Evolutionary conservation across 2,797 vertebrate species (phyloP).

Genomic region (Chaenodraco wilsoni): DNA sequence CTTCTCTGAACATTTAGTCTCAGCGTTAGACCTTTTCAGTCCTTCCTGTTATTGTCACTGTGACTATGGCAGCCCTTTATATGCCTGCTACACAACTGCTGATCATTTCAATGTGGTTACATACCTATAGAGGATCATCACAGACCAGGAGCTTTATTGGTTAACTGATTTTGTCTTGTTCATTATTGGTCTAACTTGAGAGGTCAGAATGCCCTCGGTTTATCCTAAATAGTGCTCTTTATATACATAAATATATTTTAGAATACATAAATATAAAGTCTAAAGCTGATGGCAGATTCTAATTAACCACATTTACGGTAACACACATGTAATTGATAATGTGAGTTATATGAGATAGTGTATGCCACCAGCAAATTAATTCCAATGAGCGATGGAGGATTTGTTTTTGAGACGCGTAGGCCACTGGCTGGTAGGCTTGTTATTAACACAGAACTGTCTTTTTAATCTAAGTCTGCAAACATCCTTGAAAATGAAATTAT

Average conservation of each 20-base stretch:
- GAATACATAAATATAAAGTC: neutral
- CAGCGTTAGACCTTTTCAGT: too few species aligned
- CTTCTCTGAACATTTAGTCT: too few species aligned
- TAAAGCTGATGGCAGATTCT: neutral
- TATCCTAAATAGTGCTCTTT: too few species aligned
- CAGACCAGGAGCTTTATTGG: too few species aligned
- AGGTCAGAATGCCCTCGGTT: too few species aligned
- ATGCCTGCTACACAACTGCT: too few species aligned
- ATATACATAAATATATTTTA: neutral
- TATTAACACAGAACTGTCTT: constrained; percentile 14
- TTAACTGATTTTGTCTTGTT: too few species aligned
- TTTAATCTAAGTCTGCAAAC: constrained; percentile 18
- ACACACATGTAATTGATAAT: neutral
- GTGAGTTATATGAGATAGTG: constrained; percentile 1
- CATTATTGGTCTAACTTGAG: too few species aligned
- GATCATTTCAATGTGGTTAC: too few species aligned
- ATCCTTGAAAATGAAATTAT: constrained; percentile 42
- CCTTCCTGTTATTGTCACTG: too few species aligned
- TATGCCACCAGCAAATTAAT: constrained; percentile 19
- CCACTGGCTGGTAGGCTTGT: constrained; percentile 12
- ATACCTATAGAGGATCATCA: too few species aligned
- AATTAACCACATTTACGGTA: neutral
- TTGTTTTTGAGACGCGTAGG: neutral
- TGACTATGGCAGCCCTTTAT: too few species aligned
- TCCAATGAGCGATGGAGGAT: constrained; percentile 10